Percentiles rank a stretch among this genome's conserved stretches.
These are phyloP conservation scores for Lissonota sp. DNA, from an alignment of 2,888 invertebrate genomes.

Conservation along the genomic window DNA sequence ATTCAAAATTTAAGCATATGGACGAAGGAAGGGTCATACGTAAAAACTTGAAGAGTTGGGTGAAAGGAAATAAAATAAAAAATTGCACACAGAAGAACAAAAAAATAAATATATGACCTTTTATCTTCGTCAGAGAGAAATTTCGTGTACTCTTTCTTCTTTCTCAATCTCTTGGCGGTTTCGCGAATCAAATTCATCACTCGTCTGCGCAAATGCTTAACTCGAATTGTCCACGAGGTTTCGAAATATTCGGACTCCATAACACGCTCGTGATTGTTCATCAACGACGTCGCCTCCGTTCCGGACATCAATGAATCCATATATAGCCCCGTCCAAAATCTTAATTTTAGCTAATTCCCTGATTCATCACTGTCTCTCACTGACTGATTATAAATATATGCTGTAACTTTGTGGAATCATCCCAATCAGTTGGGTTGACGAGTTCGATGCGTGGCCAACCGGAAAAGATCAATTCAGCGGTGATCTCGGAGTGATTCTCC, in stretches of 20 bases:
- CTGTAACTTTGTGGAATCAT: conserved; percentile 5
- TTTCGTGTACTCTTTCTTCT: conserved; percentile 87
- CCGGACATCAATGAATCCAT: conserved; percentile 40
- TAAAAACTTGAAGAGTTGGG: too few species aligned
- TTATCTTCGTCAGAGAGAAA: conserved; percentile 90
- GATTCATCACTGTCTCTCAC: not conserved
- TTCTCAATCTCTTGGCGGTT: conserved; percentile 76
- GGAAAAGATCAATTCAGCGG: conserved; percentile 49
- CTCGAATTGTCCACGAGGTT: conserved; percentile 77
- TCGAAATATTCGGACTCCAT: conserved; percentile 79
- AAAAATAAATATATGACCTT: conserved; percentile 84
- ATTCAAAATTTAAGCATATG: too few species aligned
- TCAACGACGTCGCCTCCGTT: conserved; percentile 35
- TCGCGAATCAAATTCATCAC: conserved; percentile 73
- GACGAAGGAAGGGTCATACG: too few species aligned
- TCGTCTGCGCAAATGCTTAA: conserved; percentile 75
- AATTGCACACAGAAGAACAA: too few species aligned
- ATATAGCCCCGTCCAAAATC: not conserved
- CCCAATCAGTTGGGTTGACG: conserved; percentile 16
- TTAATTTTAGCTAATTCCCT: not conserved
- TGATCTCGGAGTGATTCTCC: not conserved
- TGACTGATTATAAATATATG: not conserved
- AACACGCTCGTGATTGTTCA: conserved; percentile 49
- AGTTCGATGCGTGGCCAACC: conserved; percentile 33
- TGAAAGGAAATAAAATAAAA: too few species aligned